These are phyloP conservation scores for Orchesellides sinensis DNA, from an alignment of 2,888 invertebrate species.

Conservation along the genomic window DNA sequence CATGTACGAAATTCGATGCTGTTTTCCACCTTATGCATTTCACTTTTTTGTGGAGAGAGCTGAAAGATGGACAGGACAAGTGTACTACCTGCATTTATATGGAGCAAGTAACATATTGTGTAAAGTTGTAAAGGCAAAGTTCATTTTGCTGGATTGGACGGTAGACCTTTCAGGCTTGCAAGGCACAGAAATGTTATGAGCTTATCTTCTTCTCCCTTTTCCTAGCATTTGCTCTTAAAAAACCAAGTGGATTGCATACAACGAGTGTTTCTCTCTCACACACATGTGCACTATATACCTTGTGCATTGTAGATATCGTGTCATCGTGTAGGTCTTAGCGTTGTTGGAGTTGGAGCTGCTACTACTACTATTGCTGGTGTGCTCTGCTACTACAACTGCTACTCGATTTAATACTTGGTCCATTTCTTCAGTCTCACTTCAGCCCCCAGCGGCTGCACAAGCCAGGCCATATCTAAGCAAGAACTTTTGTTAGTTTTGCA, in stretches of 20 bases:
- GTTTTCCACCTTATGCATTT: not conserved
- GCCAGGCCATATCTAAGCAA: conserved; percentile 34
- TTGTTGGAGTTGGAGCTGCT: not conserved
- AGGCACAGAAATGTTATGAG: too few relatives aligned
- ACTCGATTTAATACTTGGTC: conserved; percentile 49
- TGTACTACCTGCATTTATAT: not conserved
- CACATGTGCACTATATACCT: too few relatives aligned
- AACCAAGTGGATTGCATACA: not conserved
- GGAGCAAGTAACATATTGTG: not conserved
- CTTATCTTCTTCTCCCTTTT: not conserved
- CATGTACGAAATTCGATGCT: not conserved
- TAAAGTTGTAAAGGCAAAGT: not conserved
- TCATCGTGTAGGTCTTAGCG: too few relatives aligned
- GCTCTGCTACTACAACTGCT: conserved; percentile 8
- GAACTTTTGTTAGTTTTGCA: too few relatives aligned
- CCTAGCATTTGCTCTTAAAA: not conserved
- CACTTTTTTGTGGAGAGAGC: not conserved
- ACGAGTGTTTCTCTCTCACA: not conserved
- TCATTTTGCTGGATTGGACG: not conserved
- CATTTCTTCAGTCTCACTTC: conserved; percentile 71
- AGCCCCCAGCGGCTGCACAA: conserved; percentile 74
- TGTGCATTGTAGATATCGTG: too few relatives aligned
- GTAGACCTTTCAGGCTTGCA: too few relatives aligned
- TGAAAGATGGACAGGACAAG: not conserved
- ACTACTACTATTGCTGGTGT: not conserved